Percentiles rank a stretch among this genome's conserved stretches.
phyloP scores from a whole-genome alignment of 2,888 invertebrate genomes.

The Cremastinae sp. region DNA sequence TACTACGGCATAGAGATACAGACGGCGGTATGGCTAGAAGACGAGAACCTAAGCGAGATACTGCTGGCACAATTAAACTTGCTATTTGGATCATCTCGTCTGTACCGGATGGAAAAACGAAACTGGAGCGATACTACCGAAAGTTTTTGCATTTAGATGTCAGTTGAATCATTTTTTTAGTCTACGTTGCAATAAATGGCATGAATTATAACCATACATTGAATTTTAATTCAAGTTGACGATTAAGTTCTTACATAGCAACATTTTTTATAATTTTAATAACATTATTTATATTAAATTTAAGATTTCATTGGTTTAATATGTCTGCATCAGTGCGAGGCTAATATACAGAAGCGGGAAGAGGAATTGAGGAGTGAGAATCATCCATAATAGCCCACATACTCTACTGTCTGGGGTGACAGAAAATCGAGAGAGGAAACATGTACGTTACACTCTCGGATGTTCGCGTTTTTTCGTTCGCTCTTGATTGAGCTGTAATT shows the following conservation, averaged over 20 bases:
- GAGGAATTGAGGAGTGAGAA: too few relatives aligned
- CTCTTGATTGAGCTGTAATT: slow-evolving; percentile 37
- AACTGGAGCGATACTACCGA: background rate
- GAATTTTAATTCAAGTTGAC: too few relatives aligned
- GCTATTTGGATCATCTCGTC: slow-evolving; percentile 63
- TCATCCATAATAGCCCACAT: too few relatives aligned
- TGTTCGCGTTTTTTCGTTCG: slow-evolving; percentile 8
- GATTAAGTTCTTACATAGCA: too few relatives aligned
- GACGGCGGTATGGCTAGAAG: slow-evolving; percentile 38
- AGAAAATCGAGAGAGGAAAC: background rate
- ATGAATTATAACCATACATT: too few relatives aligned
- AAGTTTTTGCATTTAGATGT: background rate
- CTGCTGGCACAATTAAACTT: slow-evolving; percentile 64
- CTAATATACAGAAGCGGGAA: too few relatives aligned
- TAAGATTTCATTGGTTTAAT: too few relatives aligned
- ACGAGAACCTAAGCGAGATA: slow-evolving; percentile 50
- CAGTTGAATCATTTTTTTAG: background rate
- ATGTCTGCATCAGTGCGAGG: too few relatives aligned
- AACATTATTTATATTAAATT: too few relatives aligned
- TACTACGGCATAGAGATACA: slow-evolving; percentile 23
- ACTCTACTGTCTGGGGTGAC: background rate
- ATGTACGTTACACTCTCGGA: too few relatives aligned
- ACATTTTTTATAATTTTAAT: too few relatives aligned
- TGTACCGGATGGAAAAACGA: slow-evolving; percentile 10
- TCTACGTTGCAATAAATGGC: too few relatives aligned